Base-by-base conservation (phyloP, 2,113 vertebrate species). In the Copsychus sechellarum region DNA sequence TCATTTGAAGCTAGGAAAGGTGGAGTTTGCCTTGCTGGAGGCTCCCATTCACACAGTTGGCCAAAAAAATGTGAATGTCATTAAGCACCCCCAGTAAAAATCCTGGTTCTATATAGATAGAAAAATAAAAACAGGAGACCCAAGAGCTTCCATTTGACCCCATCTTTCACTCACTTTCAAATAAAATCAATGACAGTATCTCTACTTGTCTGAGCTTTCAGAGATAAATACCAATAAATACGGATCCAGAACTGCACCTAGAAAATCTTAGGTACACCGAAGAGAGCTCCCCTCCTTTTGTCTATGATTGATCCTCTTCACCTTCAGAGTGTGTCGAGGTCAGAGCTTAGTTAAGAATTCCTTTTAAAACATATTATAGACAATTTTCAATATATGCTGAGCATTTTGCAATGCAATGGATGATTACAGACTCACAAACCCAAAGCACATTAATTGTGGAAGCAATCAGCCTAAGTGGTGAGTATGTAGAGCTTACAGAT, bases 221-320 rank as follows among this genome's bases (percentile, higher is more conserved):
- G 88, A 97, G 92, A 96, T 96, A 97, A 97, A 96, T 88, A 97
- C 91, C 81, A 76, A 95, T 91, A 97, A 94, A 95, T 42, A 96
- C 90, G 96, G 88, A 89, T 79, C 83, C 70, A 84, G 71, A 79
- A 62, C 22, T 91, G 43, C 81, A 96, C 93, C 86, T 90, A 96
- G 92, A 96, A 94, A 94, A 93, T 97, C 95, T 93, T 92, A 92
- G 72, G 81, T 86, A 93, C 56, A 6, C 77, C n/a, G n/a, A n/a
- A n/a, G 58, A 97, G 97, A 97, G 66, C 62, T 91, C 70, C 54
- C 77, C 90, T 96, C 81, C 88, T 97, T 97, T 97, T 96, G 97
- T 96, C 95, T 96, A 3, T 96, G 97, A 97, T 97, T 98, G 97
- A 98, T 97, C 96, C 96, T 54, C 58, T 92, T 88, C 72, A 96